Base-by-base conservation (phyloP, 2,888 invertebrate species). In the Drymonia ruficornis region DNA sequence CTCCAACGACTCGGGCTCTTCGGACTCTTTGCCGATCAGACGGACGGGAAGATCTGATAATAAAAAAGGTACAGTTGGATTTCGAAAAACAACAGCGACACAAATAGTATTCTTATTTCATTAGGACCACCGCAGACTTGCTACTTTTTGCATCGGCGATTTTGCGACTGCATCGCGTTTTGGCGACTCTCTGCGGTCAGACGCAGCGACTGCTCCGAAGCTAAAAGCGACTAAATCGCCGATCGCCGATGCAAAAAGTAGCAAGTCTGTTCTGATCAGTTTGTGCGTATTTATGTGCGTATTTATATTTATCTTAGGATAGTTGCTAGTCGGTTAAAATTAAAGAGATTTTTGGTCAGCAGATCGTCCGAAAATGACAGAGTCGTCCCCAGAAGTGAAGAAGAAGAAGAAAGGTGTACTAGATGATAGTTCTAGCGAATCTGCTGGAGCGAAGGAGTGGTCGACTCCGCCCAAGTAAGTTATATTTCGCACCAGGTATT, bases 351-450 rank as follows among this genome's bases (percentile, higher is more conserved):
- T 19, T 44, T 23, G 19, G 0, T 28, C 7, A 28, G 29, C 68
- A 87, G 91, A 89, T 47, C 87, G 90, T 2, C 76, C 80, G 0
- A 89, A 87, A 68, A 63, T 89, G 64, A 73, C 76, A 0, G 93
- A 93, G 55, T 92, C 92, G 0, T 91, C 93, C 0, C 92, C 92
- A 0, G 91, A 92, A 65, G 78, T 82, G 11, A 91, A 90, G 67
- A 91, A 89, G 73, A 91, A 89, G 73, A 91, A 91, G 70, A 91
- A 89, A 56, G 87, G 85, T 0, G 78, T 87, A 1, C 84, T 90
- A 38, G 75, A 84, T 1, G 91, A 89, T 31, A 91, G 84, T 53
- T 89, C 91, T 19, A 88, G 89, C 52, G 93, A 93, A 59, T 89
- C 89, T 1, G 85, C 84, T 16, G 91, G 83, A 12, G 82, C 83